Evolutionary conservation across 2,888 invertebrate species (phyloP), one percentile per base, ranked within the genome.

Genomic region (Scrobipalpa costella): DNA sequence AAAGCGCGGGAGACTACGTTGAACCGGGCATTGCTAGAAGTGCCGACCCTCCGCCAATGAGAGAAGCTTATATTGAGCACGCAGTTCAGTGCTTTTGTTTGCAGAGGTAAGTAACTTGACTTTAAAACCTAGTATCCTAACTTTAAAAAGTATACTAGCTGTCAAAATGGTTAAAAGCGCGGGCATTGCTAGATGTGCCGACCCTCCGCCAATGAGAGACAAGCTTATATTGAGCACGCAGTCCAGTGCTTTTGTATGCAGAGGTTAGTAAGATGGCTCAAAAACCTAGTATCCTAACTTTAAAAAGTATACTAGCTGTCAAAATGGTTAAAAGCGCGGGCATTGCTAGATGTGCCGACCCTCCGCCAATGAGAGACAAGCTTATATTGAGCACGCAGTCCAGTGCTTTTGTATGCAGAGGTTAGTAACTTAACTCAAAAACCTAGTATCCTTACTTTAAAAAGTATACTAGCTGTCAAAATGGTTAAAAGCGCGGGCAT

Each of bases 1-100:
- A 98, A 89, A 93, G 94, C 63, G 88, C 88, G 0, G 89, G 88
- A 0, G 98, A 98, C 86, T 98, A 96, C 86, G 97, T 99, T 57
- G 99, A 99, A 85, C 98, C 99, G 0, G 99, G 99, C 13, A 99
- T 99, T 63, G 99, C 99, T 0, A 93, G 97, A 61, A 99, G 99
- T 84, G 94, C 95, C 7, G 98, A 97, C 68, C 99, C 99, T 0
- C 90, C 94, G 19, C 89, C 92, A 61, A 98, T 99, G 97, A 94
- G 95, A 75, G 98, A 99, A 99, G 86, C 94, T 99, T 0, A 93
- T 99, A 50, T 92, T 99, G 19, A 98, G 98, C 66, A 97, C 99
- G 0, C 96, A 96, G 34, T 95, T 97, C 0, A 92, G 93, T 57
- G 93, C 95, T 62, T 98, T 98, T 79, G 91, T 95, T 47, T 98